Conservation (phyloP, 2,888 invertebrate species). For the Oasisia sp. region DNA sequence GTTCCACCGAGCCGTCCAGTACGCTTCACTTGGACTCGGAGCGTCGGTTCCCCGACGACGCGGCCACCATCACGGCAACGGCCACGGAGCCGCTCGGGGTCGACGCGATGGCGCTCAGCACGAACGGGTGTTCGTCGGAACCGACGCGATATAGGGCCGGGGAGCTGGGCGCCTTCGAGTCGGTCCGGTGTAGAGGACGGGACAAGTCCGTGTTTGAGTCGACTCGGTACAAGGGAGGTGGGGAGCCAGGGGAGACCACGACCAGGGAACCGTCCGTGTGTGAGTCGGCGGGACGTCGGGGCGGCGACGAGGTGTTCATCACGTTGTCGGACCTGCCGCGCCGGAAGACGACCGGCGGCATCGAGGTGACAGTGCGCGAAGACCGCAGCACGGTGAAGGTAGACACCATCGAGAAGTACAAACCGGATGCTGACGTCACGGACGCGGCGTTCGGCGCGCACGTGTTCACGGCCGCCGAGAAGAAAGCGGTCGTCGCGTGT, state of each 20-base stretch:
- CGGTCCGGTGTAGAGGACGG: background rate
- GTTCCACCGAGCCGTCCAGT: slow-evolving; percentile 53
- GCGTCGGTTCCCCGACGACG: background rate
- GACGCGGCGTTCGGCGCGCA: background rate
- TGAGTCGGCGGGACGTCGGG: slow-evolving; percentile 18
- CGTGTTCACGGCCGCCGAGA: background rate
- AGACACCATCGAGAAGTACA: background rate
- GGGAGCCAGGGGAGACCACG: background rate
- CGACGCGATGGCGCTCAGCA: background rate
- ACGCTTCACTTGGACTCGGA: slow-evolving; percentile 45
- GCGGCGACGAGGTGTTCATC: background rate
- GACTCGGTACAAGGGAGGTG: background rate
- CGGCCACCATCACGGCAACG: background rate
- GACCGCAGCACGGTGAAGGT: slow-evolving; percentile 27
- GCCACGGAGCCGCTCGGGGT: background rate
- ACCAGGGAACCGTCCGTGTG: background rate
- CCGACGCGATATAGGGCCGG: background rate
- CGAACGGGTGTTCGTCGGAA: background rate
- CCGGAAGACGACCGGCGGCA: background rate
- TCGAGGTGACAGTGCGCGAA: slow-evolving; percentile 33
- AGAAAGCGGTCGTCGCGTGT: background rate
- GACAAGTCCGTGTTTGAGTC: background rate
- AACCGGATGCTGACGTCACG: background rate
- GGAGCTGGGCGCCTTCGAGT: background rate
- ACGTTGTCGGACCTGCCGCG: background rate